A percentile compares a stretch with the other conserved stretches of the same genome.
phyloP scores from a whole-genome alignment of 2,888 invertebrate species.

The Sepioteuthis lessoniana region DNA sequence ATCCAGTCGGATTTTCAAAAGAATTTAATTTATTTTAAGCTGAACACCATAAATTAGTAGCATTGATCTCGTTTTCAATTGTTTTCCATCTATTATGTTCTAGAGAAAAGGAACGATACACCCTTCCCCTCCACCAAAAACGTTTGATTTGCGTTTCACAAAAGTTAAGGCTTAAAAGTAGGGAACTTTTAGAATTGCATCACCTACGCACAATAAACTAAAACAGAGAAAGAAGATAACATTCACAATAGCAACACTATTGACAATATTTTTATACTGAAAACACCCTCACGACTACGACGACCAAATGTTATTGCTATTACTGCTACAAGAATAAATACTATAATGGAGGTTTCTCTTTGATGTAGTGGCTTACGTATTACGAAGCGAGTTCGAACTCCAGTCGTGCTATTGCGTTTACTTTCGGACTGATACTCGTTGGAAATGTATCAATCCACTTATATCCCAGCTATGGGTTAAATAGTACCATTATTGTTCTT shows the following conservation, averaged over 20 bases:
- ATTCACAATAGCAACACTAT: not conserved
- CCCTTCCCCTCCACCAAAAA: too few relatives aligned
- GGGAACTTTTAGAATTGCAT: not conserved
- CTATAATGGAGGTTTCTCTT: too few relatives aligned
- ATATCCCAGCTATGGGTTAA: too few relatives aligned
- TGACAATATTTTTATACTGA: too few relatives aligned
- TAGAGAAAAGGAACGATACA: not conserved
- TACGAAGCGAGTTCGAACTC: too few relatives aligned
- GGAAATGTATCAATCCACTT: too few relatives aligned
- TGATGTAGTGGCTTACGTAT: too few relatives aligned
- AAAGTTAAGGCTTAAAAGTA: not conserved
- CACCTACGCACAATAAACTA: conserved; percentile 13
- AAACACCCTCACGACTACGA: too few relatives aligned
- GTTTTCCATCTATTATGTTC: not conserved
- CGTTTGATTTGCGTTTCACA: not conserved
- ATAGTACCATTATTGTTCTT: too few relatives aligned
- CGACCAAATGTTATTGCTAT: not conserved
- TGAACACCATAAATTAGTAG: not conserved
- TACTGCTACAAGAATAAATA: not conserved
- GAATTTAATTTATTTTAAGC: not conserved
- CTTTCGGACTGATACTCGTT: too few relatives aligned
- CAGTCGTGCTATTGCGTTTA: too few relatives aligned
- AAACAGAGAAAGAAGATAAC: not conserved
- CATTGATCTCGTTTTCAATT: not conserved
- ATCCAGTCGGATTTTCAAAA: not conserved